Percentiles rank a stretch among this genome's conserved stretches.
Evolutionary conservation across 2,888 invertebrate genomes (phyloP).

Genomic region (Parapristionchus giblindavisi): DNA sequence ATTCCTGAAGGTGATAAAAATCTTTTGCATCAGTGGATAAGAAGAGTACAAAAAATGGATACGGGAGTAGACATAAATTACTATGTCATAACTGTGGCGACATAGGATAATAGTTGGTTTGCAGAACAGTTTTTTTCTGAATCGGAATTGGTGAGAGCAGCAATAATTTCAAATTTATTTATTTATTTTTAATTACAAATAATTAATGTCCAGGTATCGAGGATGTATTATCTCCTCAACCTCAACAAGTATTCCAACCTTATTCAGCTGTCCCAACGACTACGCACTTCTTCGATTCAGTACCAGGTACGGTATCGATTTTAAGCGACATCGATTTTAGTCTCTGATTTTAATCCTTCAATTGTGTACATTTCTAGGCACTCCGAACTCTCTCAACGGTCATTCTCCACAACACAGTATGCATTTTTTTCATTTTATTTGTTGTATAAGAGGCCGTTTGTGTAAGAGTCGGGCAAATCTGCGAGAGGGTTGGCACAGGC

Average conservation of each 20-base stretch:
- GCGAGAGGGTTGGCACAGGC: too few relatives aligned
- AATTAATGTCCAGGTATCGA: slow-evolving; percentile 9
- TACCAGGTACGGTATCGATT: background rate
- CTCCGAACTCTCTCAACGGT: slow-evolving; percentile 12
- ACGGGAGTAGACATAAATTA: background rate
- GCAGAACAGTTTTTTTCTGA: too few relatives aligned
- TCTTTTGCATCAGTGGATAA: background rate
- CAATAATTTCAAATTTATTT: too few relatives aligned
- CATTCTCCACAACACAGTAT: background rate
- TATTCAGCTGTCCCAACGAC: background rate
- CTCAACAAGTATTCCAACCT: slow-evolving; percentile 12
- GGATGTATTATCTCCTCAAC: slow-evolving; percentile 1
- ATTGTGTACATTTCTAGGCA: background rate
- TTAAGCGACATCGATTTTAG: too few relatives aligned
- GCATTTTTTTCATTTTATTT: background rate
- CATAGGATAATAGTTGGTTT: too few relatives aligned
- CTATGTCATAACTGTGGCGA: too few relatives aligned
- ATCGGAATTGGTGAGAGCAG: too few relatives aligned
- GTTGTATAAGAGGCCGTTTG: too few relatives aligned
- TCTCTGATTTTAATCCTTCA: too few relatives aligned
- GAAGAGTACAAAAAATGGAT: background rate
- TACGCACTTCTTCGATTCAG: slow-evolving; percentile 18
- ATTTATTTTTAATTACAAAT: too few relatives aligned
- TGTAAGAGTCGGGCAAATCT: too few relatives aligned
- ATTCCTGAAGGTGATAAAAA: slow-evolving; percentile 29